Conservation (phyloP, 2,797 vertebrate genomes). For the Syngnathus rostellatus region DNA sequence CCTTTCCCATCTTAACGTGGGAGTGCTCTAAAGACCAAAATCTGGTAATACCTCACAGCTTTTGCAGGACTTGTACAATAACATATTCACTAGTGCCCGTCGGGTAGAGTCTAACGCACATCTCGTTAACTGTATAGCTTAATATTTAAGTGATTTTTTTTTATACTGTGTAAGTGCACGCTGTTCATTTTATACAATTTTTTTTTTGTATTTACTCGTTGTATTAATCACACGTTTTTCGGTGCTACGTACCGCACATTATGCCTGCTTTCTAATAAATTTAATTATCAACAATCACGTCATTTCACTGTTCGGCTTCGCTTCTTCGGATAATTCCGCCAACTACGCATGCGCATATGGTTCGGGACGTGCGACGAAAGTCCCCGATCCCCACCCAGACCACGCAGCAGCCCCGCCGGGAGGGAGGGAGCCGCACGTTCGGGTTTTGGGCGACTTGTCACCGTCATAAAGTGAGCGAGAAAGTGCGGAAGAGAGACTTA, state of each 20-base stretch:
- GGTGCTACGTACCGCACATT: constrained; percentile 9
- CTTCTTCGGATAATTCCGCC: neutral
- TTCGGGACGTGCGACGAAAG: neutral
- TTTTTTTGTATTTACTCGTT: neutral
- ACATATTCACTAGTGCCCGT: constrained; percentile 3
- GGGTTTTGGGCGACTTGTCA: constrained; percentile 50
- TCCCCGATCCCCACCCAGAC: constrained; percentile 9
- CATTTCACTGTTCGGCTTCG: constrained; percentile 37
- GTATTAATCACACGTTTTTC: neutral
- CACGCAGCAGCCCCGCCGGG: neutral
- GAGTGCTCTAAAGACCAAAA: neutral
- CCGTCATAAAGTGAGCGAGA: constrained; percentile 33
- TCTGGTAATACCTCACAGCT: constrained; percentile 3
- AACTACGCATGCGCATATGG: constrained; percentile 59
- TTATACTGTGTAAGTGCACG: constrained; percentile 40
- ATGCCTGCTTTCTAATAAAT: neutral
- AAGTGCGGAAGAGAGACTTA: constrained; percentile 9
- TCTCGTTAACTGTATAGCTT: constrained; percentile 44
- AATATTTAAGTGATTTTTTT: constrained; percentile 64
- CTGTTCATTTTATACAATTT: neutral
- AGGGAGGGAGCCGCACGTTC: constrained; percentile 33
- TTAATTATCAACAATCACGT: constrained; percentile 25
- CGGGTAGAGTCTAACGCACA: neutral
- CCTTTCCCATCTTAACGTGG: neutral
- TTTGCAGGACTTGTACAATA: constrained; percentile 1